phyloP scores from a whole-genome alignment of 2,797 vertebrate species.

The Benthosema pterotum region DNA sequence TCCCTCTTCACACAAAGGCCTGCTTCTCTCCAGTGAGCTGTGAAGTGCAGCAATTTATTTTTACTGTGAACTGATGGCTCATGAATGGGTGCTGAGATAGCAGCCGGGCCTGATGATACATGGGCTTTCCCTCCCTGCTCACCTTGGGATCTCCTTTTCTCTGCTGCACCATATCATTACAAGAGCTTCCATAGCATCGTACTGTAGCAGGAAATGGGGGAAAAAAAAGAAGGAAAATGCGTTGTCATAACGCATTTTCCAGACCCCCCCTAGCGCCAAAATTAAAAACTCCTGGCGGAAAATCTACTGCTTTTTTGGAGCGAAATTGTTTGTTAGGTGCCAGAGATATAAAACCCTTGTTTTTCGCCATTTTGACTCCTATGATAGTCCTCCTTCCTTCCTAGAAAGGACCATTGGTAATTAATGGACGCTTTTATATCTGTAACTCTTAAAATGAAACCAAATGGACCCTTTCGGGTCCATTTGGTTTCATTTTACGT shows the following conservation, averaged over 20 bases:
- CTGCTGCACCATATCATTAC: constrained; percentile 50
- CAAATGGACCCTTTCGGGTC: too few relatives aligned
- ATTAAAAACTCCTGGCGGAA: too few relatives aligned
- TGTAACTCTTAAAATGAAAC: too few relatives aligned
- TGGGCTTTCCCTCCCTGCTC: constrained; percentile 50
- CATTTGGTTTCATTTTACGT: too few relatives aligned
- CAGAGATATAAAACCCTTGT: too few relatives aligned
- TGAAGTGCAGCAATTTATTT: constrained; percentile 72
- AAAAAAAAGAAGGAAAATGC: constrained; percentile 48
- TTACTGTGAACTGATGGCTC: constrained; percentile 54
- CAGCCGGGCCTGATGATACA: constrained; percentile 56
- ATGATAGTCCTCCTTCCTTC: too few relatives aligned
- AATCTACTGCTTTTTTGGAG: too few relatives aligned
- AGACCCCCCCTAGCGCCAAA: too few relatives aligned
- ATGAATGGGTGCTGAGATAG: constrained; percentile 57
- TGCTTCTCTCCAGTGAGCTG: constrained; percentile 69
- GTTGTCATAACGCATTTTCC: constrained; percentile 41
- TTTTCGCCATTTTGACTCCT: too few relatives aligned
- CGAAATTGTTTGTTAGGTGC: too few relatives aligned
- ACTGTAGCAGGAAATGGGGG: constrained; percentile 33
- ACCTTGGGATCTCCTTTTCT: constrained; percentile 64
- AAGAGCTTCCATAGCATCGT: constrained; percentile 30
- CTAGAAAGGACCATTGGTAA: too few relatives aligned
- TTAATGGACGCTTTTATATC: too few relatives aligned
- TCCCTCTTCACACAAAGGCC: constrained; percentile 38